Conservation (phyloP, 2,797 vertebrate genomes). For the Antennarius maculatus region DNA sequence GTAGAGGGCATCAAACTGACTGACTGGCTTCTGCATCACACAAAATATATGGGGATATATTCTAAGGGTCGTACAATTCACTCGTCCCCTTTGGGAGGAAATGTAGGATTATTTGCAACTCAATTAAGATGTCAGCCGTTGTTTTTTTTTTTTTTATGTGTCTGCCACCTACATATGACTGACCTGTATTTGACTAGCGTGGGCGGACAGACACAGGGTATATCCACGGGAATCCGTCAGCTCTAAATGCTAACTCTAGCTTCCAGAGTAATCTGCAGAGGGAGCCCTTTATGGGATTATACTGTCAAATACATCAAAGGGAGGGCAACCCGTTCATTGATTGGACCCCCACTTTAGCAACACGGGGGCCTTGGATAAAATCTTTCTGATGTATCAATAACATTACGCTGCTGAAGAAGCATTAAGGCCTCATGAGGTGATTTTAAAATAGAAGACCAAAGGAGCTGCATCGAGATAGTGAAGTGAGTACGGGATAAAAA, state of each 20-base stretch:
- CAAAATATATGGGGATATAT: conserved; percentile 19
- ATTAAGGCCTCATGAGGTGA: conserved; percentile 5
- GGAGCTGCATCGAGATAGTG: not conserved
- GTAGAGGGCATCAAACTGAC: conserved; percentile 34
- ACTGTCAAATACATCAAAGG: conserved; percentile 71
- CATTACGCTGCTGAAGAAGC: conserved; percentile 27
- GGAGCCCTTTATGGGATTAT: conserved; percentile 69
- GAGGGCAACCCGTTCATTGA: conserved; percentile 55
- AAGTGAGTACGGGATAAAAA: not conserved
- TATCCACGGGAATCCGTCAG: conserved; percentile 74
- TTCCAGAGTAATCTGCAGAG: conserved; percentile 60
- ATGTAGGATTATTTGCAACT: conserved; percentile 34
- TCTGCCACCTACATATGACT: conserved; percentile 51
- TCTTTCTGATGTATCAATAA: conserved; percentile 50
- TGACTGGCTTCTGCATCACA: conserved; percentile 12
- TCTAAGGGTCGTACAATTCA: conserved; percentile 34
- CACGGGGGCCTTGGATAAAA: conserved; percentile 32
- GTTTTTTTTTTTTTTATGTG: conserved; percentile 52
- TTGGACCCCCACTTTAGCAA: conserved; percentile 44
- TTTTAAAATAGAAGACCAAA: conserved; percentile 20
- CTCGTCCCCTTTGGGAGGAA: conserved; percentile 22
- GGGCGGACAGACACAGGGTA: conserved; percentile 65
- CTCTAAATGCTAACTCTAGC: conserved; percentile 71
- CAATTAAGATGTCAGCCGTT: conserved; percentile 62
- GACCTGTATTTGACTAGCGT: conserved; percentile 57